Conservation (phyloP, 2,888 invertebrate genomes). For the Amiota communis region DNA sequence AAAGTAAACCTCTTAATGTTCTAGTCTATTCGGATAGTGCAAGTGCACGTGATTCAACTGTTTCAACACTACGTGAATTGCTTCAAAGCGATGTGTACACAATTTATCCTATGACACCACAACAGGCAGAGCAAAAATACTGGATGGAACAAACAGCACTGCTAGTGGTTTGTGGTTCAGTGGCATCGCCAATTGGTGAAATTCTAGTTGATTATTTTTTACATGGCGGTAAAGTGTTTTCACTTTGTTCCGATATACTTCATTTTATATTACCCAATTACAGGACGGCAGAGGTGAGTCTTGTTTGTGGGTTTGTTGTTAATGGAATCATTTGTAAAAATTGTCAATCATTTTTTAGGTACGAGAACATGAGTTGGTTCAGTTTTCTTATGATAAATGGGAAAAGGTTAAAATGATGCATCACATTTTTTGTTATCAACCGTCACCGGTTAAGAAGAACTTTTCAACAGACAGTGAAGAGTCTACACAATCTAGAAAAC, state of each 20-base stretch:
- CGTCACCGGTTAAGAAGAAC: conserved; percentile 86
- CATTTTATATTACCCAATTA: conserved; percentile 86
- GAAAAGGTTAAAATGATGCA: conserved; percentile 89
- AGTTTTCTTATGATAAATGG: conserved; percentile 89
- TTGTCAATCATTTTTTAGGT: conserved; percentile 76
- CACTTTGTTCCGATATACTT: conserved; percentile 86
- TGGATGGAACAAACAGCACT: conserved; percentile 79
- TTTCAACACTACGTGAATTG: conserved; percentile 79
- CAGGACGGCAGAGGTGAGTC: conserved; percentile 84
- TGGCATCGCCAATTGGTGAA: conserved; percentile 78
- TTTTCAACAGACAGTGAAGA: conserved; percentile 85
- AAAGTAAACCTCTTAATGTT: conserved; percentile 84
- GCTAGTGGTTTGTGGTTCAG: conserved; percentile 85
- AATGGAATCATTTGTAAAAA: not conserved
- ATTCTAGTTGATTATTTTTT: conserved; percentile 82
- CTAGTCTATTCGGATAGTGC: conserved; percentile 87
- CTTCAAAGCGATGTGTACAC: conserved; percentile 80
- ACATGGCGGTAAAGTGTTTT: conserved; percentile 83
- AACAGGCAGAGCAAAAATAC: conserved; percentile 67
- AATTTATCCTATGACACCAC: conserved; percentile 76
- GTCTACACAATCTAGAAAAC: conserved; percentile 73
- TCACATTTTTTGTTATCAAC: conserved; percentile 91
- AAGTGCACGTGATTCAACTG: conserved; percentile 83
- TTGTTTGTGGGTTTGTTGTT: not conserved
- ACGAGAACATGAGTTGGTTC: conserved; percentile 86